These are phyloP conservation scores for Nerophis ophidion DNA, from an alignment of 2,113 vertebrate genomes.

Conservation along the genomic window DNA sequence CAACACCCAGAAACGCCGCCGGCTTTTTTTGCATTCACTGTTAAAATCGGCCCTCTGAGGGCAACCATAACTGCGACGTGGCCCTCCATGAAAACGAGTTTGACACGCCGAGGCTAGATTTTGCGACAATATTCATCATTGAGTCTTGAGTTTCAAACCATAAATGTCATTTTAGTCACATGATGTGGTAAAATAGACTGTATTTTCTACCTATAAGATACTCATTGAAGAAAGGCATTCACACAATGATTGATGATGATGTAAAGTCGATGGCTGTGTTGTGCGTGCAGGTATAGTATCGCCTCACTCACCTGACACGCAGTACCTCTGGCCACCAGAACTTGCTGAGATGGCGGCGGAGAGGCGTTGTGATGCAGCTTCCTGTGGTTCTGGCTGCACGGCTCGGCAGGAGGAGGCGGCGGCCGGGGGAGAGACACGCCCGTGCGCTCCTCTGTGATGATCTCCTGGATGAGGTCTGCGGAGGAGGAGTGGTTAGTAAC, in stretches of 20 bases:
- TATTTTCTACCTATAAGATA: background rate
- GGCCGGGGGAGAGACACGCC: conserved; percentile 49
- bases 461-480: conserved; percentile 75
- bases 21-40: no score
- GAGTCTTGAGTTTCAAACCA: background rate
- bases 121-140: background rate
- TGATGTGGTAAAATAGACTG: background rate
- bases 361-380: conserved; percentile 13
- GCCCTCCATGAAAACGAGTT: no score
- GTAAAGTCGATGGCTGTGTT: no score
- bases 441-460: conserved; percentile 48
- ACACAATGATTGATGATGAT: background rate
- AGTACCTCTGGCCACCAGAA: conserved; percentile 66
- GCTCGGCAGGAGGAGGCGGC: conserved; percentile 45
- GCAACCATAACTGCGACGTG: no score
- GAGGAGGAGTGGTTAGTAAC: background rate
- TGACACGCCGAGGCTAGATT: background rate
- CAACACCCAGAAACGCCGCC: no score
- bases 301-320: conserved; percentile 38
- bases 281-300: no score
- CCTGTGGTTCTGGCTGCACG: conserved; percentile 9
- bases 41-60: no score
- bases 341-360: conserved; percentile 3
- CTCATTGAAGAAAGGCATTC: background rate
- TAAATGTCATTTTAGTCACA: background rate